These are phyloP conservation scores for Ruditapes philippinarum DNA, from an alignment of 1,140 invertebrate species.

Conservation along the genomic window DNA sequence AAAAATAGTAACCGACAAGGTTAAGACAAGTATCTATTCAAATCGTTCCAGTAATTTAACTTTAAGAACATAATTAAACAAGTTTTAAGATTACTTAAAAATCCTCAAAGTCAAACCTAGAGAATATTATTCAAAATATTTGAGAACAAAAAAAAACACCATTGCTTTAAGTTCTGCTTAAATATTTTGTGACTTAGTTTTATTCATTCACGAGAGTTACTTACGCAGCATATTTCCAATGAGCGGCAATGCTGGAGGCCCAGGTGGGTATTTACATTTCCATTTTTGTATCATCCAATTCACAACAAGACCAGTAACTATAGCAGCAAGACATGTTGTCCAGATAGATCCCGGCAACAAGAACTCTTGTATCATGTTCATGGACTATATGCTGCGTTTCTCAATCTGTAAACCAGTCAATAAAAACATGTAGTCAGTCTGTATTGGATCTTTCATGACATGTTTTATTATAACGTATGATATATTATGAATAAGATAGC, in stretches of 20 bases:
- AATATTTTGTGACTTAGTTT: not conserved
- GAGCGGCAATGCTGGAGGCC: not conserved
- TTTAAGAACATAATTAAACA: not conserved
- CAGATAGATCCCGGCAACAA: not conserved
- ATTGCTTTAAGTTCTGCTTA: not conserved
- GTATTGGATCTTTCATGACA: too few relatives aligned
- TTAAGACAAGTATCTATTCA: too few relatives aligned
- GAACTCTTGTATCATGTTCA: not conserved
- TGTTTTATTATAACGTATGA: too few relatives aligned
- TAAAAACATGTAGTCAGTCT: too few relatives aligned
- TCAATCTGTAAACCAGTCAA: too few relatives aligned
- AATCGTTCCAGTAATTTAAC: too few relatives aligned
- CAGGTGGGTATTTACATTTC: constrained; percentile 29
- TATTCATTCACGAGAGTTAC: too few relatives aligned
- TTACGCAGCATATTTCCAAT: constrained; percentile 7
- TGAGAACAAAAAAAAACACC: not conserved
- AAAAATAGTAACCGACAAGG: too few relatives aligned
- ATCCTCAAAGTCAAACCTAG: not conserved
- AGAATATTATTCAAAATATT: not conserved
- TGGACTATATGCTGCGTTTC: not conserved
- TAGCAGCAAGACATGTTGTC: not conserved
- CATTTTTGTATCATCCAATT: not conserved
- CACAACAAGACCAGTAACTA: not conserved
- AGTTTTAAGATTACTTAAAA: not conserved
- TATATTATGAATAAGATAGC: too few relatives aligned